Evolutionary conservation across 2,888 invertebrate genomes (phyloP).

Genomic region (Tinea pellionella): DNA sequence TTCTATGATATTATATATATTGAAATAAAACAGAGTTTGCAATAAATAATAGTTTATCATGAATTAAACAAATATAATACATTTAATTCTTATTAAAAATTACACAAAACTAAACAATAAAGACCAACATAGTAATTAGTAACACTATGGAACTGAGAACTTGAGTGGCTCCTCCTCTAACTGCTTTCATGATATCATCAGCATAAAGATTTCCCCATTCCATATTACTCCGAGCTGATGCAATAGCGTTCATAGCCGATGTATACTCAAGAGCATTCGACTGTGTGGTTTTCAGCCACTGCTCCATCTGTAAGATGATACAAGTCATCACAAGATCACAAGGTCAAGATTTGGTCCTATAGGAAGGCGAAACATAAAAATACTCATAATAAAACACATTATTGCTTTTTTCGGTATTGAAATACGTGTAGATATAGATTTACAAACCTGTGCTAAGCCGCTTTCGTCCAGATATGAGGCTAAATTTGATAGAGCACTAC

Average conservation of each 20-base stretch:
- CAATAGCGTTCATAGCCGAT: conserved; percentile 35
- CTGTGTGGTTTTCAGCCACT: conserved; percentile 43
- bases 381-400: no score
- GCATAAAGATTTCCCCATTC: conserved; percentile 46
- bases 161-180: conserved; percentile 29
- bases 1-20: no score
- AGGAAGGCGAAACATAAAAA: no score
- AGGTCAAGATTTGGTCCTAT: no score
- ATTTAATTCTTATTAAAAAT: background rate
- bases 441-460: conserved; percentile 35
- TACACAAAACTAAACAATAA: no score
- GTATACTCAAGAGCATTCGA: conserved; percentile 29
- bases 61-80: no score
- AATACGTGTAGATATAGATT: conserved; percentile 18
- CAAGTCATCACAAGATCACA: no score
- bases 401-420: no score
- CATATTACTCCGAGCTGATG: conserved; percentile 40
- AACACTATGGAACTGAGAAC: conserved; percentile 25
- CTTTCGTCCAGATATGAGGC: conserved; percentile 44
- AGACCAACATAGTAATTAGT: background rate
- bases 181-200: conserved; percentile 36
- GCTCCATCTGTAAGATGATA: conserved; percentile 49
- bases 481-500: conserved; percentile 44
- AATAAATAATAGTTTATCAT: no score
- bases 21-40: no score